Evolutionary conservation across 2,797 vertebrate genomes (phyloP).

Genomic region (Ciconia nigra): DNA sequence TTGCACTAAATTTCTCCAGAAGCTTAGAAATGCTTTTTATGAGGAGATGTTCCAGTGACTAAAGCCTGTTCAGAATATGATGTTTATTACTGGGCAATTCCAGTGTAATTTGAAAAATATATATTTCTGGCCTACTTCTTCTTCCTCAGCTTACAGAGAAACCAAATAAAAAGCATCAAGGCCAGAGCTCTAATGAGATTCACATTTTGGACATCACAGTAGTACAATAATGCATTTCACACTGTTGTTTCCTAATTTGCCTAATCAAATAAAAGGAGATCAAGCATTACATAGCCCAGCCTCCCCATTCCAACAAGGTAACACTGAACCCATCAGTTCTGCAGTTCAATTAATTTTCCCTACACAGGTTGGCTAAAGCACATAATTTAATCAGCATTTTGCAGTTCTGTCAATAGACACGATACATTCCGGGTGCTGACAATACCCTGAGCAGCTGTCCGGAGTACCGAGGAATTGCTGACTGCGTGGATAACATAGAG

Average conservation of each 20-base stretch:
- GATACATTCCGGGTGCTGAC: background rate
- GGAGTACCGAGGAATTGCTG: accelerated
- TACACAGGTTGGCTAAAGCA: slow-evolving; percentile 27
- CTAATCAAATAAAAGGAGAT: slow-evolving; percentile 65
- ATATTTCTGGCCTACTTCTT: background rate
- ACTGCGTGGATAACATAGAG: accelerated
- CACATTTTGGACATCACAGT: slow-evolving; percentile 42
- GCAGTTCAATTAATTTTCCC: slow-evolving; percentile 36
- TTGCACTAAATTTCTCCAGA: background rate
- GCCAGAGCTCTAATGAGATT: slow-evolving; percentile 43
- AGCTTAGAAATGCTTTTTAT: background rate
- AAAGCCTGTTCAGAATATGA: background rate
- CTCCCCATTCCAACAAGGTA: slow-evolving; percentile 18
- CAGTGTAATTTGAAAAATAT: background rate
- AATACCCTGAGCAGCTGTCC: background rate
- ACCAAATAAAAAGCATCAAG: background rate
- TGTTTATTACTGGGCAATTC: background rate
- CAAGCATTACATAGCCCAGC: slow-evolving; percentile 52
- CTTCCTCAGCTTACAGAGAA: background rate
- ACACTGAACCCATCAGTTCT: background rate
- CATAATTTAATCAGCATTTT: background rate
- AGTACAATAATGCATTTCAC: slow-evolving; percentile 62
- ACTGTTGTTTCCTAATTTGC: slow-evolving; percentile 66
- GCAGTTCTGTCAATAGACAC: background rate
- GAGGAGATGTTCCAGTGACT: background rate